Conservation (phyloP, 92 coral and sea anemone genomes). For the Porites lobata region DNA sequence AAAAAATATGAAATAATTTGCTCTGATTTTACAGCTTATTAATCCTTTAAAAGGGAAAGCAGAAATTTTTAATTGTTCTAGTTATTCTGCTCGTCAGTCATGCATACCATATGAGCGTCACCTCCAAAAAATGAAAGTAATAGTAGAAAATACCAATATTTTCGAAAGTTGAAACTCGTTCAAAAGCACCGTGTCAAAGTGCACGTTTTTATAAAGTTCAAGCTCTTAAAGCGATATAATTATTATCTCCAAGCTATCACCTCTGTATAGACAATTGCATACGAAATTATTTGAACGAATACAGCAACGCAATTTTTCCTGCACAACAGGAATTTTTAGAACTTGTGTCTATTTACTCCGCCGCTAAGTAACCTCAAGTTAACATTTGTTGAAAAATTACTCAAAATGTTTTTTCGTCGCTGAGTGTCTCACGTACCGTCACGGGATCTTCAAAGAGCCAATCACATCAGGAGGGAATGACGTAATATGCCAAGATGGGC, state of each 20-base stretch:
- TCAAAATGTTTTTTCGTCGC: neutral
- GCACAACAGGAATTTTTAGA: neutral
- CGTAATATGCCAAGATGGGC: conserved; percentile 4
- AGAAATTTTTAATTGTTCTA: neutral
- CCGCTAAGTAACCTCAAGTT: neutral
- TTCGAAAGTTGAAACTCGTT: neutral
- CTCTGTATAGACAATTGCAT: neutral
- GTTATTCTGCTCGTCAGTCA: neutral
- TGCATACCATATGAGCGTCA: conserved; percentile 34
- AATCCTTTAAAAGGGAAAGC: neutral
- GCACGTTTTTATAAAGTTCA: neutral
- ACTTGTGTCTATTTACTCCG: neutral
- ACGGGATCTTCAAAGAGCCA: conserved; percentile 63
- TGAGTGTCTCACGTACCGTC: conserved; percentile 7
- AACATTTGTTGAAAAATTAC: neutral
- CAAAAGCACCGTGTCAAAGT: neutral
- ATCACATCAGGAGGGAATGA: conserved; percentile 28
- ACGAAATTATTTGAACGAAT: no score
- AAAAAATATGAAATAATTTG: neutral
- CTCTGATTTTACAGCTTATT: neutral
- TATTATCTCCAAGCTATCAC: neutral
- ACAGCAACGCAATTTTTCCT: neutral
- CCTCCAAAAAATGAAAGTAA: neutral
- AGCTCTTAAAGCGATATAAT: neutral
- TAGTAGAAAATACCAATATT: neutral